Conservation (phyloP, 2,113 vertebrate species). For the Triplophysa tibetana region DNA sequence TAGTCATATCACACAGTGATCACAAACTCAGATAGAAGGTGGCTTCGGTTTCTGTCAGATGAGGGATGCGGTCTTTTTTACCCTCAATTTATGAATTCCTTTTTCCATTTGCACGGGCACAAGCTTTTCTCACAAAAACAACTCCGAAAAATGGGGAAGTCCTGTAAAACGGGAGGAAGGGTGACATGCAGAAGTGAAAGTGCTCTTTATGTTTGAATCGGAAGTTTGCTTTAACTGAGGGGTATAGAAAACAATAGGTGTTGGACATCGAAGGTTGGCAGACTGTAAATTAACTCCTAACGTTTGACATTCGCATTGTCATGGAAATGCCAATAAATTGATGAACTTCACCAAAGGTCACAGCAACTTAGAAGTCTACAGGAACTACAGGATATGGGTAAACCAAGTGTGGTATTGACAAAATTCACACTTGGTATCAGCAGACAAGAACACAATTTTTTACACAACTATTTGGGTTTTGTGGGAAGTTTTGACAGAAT, state of each 20-base stretch:
- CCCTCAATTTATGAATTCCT: neutral
- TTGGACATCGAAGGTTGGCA: neutral
- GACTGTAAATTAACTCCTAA: neutral
- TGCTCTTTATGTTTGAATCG: neutral
- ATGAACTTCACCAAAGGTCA: neutral
- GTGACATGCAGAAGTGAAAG: neutral
- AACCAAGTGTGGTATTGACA: no score
- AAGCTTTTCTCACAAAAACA: neutral
- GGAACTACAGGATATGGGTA: no score
- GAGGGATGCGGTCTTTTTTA: constrained; percentile 16
- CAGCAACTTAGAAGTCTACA: neutral
- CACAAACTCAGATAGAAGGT: constrained; percentile 50
- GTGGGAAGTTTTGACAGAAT: no score
- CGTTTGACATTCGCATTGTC: neutral
- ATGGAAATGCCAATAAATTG: neutral
- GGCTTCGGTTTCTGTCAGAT: constrained; percentile 1
- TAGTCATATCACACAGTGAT: constrained; percentile 39
- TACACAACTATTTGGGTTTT: no score
- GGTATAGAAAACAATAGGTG: neutral
- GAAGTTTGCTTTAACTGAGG: neutral
- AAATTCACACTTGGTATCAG: no score
- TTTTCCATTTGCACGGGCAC: neutral
- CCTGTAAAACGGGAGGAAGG: constrained; percentile 59
- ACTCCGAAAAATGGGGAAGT: constrained; percentile 46
- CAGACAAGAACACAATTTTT: no score